Conservation (phyloP, 2,797 vertebrate genomes). For the Anableps anableps region DNA sequence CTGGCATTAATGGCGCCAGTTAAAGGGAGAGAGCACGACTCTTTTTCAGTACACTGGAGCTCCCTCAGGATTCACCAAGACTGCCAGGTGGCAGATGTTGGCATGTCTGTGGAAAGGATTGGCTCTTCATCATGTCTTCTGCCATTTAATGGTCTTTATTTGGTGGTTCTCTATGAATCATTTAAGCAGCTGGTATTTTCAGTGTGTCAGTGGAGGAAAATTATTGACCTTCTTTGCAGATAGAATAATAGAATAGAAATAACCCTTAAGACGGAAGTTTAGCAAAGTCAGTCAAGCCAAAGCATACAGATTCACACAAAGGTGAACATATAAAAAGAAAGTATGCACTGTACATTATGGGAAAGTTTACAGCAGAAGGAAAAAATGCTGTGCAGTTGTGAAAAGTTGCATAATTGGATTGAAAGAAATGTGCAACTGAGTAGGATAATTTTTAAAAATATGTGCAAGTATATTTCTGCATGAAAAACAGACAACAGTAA, state of each 20-base stretch:
- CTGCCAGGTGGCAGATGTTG: conserved; percentile 27
- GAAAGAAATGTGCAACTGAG: background rate
- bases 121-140: conserved; percentile 33
- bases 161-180: background rate
- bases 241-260: background rate
- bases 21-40: background rate
- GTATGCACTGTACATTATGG: background rate
- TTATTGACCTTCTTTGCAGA: background rate
- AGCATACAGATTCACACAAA: background rate
- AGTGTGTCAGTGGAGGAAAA: conserved; percentile 13
- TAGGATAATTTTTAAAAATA: background rate
- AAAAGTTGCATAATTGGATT: background rate
- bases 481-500: background rate
- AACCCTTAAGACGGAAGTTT: too few species aligned
- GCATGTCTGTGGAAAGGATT: conserved; percentile 29
- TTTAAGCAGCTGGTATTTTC: conserved; percentile 23
- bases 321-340: background rate
- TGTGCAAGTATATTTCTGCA: background rate
- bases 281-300: background rate
- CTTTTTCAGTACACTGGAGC: background rate
- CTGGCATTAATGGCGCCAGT: conserved; percentile 4
- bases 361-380: too few species aligned
- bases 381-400: too few species aligned
- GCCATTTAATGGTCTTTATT: conserved; percentile 14
- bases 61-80: conserved; percentile 4